A percentile compares a stretch with the other conserved stretches of the same genome.
Evolutionary conservation across 2,888 invertebrate species (phyloP).

Genomic region (Axea sp.): DNA sequence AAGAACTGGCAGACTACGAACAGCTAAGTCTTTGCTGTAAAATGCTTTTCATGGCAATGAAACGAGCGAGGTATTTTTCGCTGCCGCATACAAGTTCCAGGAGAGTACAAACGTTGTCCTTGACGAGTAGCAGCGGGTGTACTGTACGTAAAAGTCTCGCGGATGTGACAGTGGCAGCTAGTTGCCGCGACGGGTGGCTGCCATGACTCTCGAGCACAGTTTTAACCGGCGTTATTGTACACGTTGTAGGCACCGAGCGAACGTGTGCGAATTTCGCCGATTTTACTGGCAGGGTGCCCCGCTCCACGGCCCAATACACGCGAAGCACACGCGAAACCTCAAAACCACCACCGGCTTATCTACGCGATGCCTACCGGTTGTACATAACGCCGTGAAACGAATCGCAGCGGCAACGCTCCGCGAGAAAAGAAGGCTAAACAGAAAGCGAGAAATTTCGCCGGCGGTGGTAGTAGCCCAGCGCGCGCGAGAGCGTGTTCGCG

Average conservation of each 20-base stretch:
- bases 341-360: no score
- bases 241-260: not conserved
- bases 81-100: conserved; percentile 18
- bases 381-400: conserved; percentile 12
- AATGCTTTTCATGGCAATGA: conserved; percentile 8
- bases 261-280: conserved; percentile 36
- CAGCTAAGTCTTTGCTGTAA: not conserved
- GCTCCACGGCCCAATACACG: not conserved
- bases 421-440: conserved; percentile 30
- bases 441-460: conserved; percentile 37
- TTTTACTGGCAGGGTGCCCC: conserved; percentile 11
- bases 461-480: conserved; percentile 27
- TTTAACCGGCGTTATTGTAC: conserved; percentile 12
- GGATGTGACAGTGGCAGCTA: conserved; percentile 42
- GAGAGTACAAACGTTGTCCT: conserved; percentile 37
- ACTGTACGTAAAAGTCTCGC: conserved; percentile 37
- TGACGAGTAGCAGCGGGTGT: conserved; percentile 46
- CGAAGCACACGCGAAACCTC: no score
- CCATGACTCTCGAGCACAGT: conserved; percentile 11
- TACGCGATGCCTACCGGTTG: conserved; percentile 34
- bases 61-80: conserved; percentile 19
- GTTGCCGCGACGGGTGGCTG: conserved; percentile 55
- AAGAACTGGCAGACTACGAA: conserved; percentile 1
- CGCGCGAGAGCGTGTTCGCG: conserved; percentile 22
- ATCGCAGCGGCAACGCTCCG: conserved; percentile 11